Percentiles rank a stretch among this genome's conserved stretches.
Conservation (phyloP, 2,888 invertebrate genomes). For the Nemoura dubitans region DNA sequence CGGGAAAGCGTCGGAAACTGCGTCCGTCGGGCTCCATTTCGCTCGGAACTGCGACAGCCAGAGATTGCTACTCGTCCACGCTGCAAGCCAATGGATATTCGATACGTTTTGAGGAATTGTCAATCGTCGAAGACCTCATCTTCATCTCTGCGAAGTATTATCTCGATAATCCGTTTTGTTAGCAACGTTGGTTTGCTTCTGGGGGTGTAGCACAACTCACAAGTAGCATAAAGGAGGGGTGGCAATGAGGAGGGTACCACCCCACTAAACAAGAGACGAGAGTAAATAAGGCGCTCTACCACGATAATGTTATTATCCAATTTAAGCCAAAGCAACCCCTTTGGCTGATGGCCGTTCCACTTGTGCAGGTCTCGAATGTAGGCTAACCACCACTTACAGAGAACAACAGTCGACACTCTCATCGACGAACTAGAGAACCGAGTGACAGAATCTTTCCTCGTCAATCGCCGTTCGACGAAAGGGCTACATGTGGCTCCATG, state of each 20-base stretch:
- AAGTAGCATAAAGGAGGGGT: neutral
- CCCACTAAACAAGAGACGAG: constrained; percentile 42
- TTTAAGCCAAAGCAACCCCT: constrained; percentile 39
- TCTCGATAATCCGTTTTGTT: constrained; percentile 44
- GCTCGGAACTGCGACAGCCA: no score
- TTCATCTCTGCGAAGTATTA: constrained; percentile 47
- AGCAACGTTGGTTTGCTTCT: constrained; percentile 8
- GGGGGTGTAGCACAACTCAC: neutral
- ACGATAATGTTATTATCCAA: constrained; percentile 49
- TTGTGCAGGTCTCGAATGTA: constrained; percentile 27
- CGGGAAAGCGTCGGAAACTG: neutral
- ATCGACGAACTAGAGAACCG: neutral
- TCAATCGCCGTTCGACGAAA: neutral
- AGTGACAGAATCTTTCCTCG: constrained; percentile 16
- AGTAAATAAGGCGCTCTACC: constrained; percentile 47
- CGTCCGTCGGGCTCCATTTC: no score
- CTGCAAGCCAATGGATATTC: neutral
- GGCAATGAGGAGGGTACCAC: neutral
- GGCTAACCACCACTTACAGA: constrained; percentile 4
- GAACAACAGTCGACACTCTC: constrained; percentile 16
- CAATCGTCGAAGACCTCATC: neutral
- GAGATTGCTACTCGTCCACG: no score
- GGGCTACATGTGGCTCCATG: neutral
- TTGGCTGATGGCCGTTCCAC: constrained; percentile 29
- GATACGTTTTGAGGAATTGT: neutral